phyloP scores from a whole-genome alignment of 2,797 vertebrate species.

The Onychomys leucogaster region DNA sequence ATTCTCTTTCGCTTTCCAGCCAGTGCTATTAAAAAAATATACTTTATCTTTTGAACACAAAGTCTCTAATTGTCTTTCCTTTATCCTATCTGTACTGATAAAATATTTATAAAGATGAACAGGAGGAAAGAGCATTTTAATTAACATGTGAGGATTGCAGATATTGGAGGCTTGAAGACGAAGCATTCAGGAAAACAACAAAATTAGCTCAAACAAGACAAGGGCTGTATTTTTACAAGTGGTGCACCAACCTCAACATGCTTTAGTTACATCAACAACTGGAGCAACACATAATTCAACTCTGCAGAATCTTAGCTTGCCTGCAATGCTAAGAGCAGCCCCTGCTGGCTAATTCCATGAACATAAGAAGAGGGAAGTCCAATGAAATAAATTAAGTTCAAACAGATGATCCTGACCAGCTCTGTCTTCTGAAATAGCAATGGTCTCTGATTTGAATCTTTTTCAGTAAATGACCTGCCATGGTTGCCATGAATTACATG shows the following conservation, averaged over 20 bases:
- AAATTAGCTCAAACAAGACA: not conserved
- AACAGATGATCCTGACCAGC: not conserved
- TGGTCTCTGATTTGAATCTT: not conserved
- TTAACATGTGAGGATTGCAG: not conserved
- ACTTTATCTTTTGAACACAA: constrained; percentile 21
- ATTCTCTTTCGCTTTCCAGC: not conserved
- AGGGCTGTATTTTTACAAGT: constrained; percentile 1
- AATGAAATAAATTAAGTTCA: constrained; percentile 32
- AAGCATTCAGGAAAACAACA: constrained; percentile 4
- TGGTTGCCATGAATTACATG: not conserved
- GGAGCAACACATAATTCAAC: constrained; percentile 41
- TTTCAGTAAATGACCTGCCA: not conserved
- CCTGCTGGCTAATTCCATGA: constrained; percentile 69
- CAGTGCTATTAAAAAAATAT: constrained; percentile 48
- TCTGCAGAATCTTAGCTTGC: constrained; percentile 61
- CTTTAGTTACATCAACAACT: constrained; percentile 41
- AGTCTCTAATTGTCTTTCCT: constrained; percentile 19
- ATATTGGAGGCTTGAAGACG: constrained; percentile 2
- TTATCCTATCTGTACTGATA: not conserved
- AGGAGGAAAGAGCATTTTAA: constrained; percentile 20
- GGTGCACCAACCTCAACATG: constrained; percentile 10
- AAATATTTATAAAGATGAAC: constrained; percentile 30
- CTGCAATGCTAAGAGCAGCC: constrained; percentile 77
- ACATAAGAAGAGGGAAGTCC: constrained; percentile 25
- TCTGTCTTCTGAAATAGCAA: constrained; percentile 15